Conservation (phyloP, 2,113 vertebrate genomes). For the Pedetes capensis region DNA sequence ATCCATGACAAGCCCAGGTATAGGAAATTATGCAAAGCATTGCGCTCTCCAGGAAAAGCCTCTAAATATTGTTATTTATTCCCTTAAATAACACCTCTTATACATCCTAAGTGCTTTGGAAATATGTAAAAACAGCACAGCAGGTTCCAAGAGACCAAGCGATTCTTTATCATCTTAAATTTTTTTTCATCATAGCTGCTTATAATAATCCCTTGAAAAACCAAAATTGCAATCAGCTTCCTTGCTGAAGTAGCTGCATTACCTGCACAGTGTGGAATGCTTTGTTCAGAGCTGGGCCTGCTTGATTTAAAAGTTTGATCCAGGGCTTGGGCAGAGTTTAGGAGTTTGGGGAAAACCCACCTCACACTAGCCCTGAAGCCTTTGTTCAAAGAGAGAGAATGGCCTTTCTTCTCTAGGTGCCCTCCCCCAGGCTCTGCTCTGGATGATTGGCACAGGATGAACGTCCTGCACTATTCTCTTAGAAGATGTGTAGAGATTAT, state of each 20-base stretch:
- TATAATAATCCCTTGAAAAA: slow-evolving; percentile 40
- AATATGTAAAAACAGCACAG: slow-evolving; percentile 38
- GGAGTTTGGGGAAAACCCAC: not conserved
- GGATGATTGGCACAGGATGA: not conserved
- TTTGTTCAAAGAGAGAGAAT: not conserved
- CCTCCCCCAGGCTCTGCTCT: not conserved
- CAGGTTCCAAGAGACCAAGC: not conserved
- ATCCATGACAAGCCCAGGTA: not conserved
- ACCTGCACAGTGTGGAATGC: not conserved
- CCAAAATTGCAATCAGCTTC: not conserved
- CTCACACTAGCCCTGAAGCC: not conserved
- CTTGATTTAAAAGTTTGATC: not conserved
- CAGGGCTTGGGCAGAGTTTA: not conserved
- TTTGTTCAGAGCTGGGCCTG: not conserved
- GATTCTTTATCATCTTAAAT: slow-evolving; percentile 20
- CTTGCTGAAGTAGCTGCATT: not conserved
- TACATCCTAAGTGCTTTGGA: slow-evolving; percentile 30
- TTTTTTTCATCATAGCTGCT: slow-evolving; percentile 34
- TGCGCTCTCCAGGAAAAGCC: slow-evolving; percentile 55
- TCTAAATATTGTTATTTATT: slow-evolving; percentile 60
- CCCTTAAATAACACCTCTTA: slow-evolving; percentile 44
- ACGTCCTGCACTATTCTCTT: not conserved
- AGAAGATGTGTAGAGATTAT: not conserved
- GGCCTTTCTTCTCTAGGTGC: not conserved
- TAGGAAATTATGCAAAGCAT: slow-evolving; percentile 41